Percentiles rank a stretch among this genome's conserved stretches.
These are phyloP conservation scores for Desmophyllum pertusum DNA, from an alignment of 92 coral and sea anemone species.

Conservation along the genomic window DNA sequence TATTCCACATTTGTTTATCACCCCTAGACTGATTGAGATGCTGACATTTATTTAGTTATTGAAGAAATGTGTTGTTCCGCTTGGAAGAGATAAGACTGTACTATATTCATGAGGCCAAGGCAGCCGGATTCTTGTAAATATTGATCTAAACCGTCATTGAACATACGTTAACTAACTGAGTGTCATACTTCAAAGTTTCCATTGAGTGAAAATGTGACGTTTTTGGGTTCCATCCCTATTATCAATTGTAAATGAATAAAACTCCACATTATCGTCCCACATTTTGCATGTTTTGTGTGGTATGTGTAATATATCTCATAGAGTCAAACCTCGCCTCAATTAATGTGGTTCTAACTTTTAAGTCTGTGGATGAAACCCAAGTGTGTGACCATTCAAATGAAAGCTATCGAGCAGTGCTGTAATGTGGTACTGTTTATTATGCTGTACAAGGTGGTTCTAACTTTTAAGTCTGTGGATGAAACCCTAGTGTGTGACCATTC, in stretches of 20 bases:
- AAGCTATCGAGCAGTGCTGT: background rate
- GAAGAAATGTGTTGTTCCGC: background rate
- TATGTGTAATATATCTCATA: background rate
- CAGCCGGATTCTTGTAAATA: background rate
- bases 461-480: background rate
- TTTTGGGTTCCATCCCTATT: background rate
- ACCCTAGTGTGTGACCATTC: background rate
- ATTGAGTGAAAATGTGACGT: background rate
- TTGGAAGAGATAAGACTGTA: background rate
- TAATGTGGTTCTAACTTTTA: too few species aligned
- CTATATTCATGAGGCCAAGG: background rate
- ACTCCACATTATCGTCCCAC: background rate
- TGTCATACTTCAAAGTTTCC: background rate
- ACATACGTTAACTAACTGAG: background rate
- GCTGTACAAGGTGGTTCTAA: background rate
- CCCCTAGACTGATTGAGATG: background rate
- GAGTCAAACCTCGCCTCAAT: background rate
- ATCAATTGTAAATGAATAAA: background rate
- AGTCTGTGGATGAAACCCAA: too few species aligned
- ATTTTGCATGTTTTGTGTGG: background rate
- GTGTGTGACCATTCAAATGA: background rate
- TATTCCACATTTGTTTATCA: background rate
- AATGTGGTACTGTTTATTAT: background rate
- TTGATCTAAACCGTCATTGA: background rate
- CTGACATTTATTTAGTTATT: slow-evolving; percentile 2